These are phyloP conservation scores for Planiliza haematocheilus DNA, from an alignment of 2,113 vertebrate species.

Conservation along the genomic window DNA sequence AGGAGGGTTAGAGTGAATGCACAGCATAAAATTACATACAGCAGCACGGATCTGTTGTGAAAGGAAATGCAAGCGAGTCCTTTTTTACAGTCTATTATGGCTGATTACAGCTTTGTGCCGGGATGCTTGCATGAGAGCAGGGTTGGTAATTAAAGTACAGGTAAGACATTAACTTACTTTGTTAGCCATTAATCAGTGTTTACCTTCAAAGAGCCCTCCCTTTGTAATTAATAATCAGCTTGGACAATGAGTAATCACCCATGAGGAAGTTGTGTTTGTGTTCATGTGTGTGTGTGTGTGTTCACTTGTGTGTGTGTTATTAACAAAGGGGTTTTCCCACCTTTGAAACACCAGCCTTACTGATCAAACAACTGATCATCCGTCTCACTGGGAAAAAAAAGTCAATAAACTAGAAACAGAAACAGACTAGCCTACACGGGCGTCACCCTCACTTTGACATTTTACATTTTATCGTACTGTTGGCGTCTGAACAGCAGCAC, in stretches of 20 bases:
- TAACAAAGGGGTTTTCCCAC: slow-evolving; percentile 45
- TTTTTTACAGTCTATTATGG: slow-evolving; percentile 77
- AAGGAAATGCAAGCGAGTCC: slow-evolving; percentile 61
- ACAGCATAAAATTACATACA: slow-evolving; percentile 33
- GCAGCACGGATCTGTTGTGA: slow-evolving; percentile 43
- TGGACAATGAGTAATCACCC: slow-evolving; percentile 84
- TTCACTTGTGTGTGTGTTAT: slow-evolving; percentile 30
- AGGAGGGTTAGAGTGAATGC: too few species aligned
- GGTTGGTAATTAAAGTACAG: slow-evolving; percentile 85
- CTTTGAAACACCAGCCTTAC: slow-evolving; percentile 50
- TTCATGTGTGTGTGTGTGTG: slow-evolving; percentile 30
- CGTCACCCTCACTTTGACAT: not conserved
- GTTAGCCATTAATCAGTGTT: slow-evolving; percentile 89
- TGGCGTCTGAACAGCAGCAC: slow-evolving; percentile 20
- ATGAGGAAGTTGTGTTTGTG: slow-evolving; percentile 66
- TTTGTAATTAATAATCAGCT: slow-evolving; percentile 86
- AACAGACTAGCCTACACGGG: not conserved
- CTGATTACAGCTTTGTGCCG: slow-evolving; percentile 82
- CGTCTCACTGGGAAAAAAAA: slow-evolving; percentile 33
- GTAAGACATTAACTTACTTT: slow-evolving; percentile 87
- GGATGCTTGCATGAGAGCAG: slow-evolving; percentile 78
- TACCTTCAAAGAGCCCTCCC: slow-evolving; percentile 78
- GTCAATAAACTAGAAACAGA: slow-evolving; percentile 26
- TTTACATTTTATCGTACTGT: not conserved
- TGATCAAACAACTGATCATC: slow-evolving; percentile 55